phyloP scores from a whole-genome alignment of 1,140 invertebrate species.

The Anadara kagoshimensis region DNA sequence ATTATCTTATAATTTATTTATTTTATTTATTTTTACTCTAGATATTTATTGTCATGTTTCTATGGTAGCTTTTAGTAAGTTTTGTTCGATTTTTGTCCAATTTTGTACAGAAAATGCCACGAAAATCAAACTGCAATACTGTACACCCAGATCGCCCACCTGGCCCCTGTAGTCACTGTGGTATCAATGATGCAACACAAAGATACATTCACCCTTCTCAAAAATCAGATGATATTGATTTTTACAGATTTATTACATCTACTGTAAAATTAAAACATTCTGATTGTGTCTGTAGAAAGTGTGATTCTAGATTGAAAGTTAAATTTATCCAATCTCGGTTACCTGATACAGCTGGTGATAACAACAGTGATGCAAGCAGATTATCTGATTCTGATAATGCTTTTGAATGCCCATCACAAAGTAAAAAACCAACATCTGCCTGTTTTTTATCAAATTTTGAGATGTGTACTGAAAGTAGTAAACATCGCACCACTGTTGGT shows the following conservation, averaged over 20 bases:
- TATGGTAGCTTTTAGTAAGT: no score
- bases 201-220: neutral
- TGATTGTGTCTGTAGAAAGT: constrained; percentile 7
- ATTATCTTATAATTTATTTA: no score
- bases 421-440: no score
- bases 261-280: neutral
- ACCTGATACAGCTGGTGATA: neutral
- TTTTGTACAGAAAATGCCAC: no score
- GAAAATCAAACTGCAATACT: neutral
- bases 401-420: no score
- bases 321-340: neutral
- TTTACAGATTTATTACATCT: neutral
- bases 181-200: neutral
- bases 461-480: no score
- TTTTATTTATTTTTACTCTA: no score
- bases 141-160: neutral
- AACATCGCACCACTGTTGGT: no score
- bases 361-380: neutral
- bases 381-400: neutral
- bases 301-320: constrained; percentile 8
- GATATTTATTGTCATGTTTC: no score
- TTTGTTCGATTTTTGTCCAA: neutral
- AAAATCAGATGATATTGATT: neutral
- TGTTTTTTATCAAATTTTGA: no score
- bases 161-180: constrained; percentile 4